Evolutionary conservation across 2,888 invertebrate genomes (phyloP).

Genomic region (Meganola albula): DNA sequence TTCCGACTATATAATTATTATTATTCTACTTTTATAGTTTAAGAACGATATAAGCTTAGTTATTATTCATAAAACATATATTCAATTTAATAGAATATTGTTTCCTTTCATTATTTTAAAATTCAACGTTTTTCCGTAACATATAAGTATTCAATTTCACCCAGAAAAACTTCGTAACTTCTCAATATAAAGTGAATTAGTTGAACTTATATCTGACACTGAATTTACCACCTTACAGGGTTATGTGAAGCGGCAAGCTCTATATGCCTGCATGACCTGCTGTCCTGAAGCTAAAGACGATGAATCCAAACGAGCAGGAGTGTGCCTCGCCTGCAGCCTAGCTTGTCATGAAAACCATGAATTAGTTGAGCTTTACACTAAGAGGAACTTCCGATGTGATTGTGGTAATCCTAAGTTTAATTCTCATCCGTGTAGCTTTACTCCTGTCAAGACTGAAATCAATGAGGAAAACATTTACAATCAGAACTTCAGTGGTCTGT

Average conservation of each 20-base stretch:
- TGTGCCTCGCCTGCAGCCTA: conserved; percentile 96
- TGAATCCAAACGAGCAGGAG: conserved; percentile 82
- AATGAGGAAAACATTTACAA: conserved; percentile 90
- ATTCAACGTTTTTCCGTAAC: too few species aligned
- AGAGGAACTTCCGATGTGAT: conserved; percentile 96
- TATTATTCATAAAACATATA: too few species aligned
- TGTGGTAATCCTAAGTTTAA: conserved; percentile 91
- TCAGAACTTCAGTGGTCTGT: conserved; percentile 95
- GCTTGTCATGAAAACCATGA: conserved; percentile 98
- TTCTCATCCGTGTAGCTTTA: conserved; percentile 82
- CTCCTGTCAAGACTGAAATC: conserved; percentile 76
- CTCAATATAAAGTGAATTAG: too few species aligned
- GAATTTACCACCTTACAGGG: conserved; percentile 86
- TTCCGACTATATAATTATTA: too few species aligned
- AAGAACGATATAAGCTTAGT: too few species aligned
- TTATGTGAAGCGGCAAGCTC: conserved; percentile 92
- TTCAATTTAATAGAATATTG: too few species aligned
- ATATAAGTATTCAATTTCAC: too few species aligned
- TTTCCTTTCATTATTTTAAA: too few species aligned
- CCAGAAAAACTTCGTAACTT: too few species aligned
- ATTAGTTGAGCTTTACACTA: conserved; percentile 96
- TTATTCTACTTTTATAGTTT: too few species aligned
- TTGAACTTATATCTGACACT: too few species aligned
- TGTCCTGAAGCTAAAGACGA: conserved; percentile 80
- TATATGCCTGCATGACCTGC: conserved; percentile 97